phyloP scores from a whole-genome alignment of 2,888 invertebrate species.

The Tinea trinotella region DNA sequence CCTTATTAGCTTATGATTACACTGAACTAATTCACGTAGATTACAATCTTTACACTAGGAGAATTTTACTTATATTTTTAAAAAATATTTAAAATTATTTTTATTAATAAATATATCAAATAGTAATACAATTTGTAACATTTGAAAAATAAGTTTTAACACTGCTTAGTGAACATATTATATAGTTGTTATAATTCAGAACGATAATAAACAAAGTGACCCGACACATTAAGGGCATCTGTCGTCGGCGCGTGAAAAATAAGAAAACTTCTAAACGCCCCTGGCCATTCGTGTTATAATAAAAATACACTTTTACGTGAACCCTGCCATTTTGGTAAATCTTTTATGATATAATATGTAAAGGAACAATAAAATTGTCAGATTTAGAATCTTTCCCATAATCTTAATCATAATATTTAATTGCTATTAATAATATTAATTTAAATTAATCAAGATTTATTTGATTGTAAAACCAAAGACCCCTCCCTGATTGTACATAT shows the following conservation, averaged over 20 bases:
- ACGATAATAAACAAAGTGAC: conserved; percentile 33
- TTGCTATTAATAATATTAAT: conserved; percentile 10
- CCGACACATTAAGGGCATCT: conserved; percentile 38
- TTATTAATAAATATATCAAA: no score
- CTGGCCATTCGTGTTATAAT: conserved; percentile 38
- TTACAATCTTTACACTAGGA: neutral
- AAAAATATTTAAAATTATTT: neutral
- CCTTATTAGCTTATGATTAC: conserved; percentile 4
- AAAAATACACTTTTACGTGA: conserved; percentile 36
- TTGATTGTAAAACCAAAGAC: no score
- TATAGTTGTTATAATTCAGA: neutral
- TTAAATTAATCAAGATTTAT: conserved; percentile 9
- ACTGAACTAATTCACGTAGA: neutral
- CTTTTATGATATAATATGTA: neutral
- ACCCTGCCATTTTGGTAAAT: conserved; percentile 28
- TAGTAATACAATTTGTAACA: no score
- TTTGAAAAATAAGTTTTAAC: no score
- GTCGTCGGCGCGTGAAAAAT: conserved; percentile 37
- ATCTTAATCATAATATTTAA: conserved; percentile 17
- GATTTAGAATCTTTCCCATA: conserved; percentile 18
- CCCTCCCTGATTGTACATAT: no score
- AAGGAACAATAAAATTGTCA: conserved; percentile 20
- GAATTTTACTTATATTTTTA: neutral
- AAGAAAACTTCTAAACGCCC: conserved; percentile 31
- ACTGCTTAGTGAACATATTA: no score